A percentile compares a stretch with the other conserved stretches of the same genome.
phyloP scores from a whole-genome alignment of 1,140 invertebrate genomes.

The Bombus pascuorum region DNA sequence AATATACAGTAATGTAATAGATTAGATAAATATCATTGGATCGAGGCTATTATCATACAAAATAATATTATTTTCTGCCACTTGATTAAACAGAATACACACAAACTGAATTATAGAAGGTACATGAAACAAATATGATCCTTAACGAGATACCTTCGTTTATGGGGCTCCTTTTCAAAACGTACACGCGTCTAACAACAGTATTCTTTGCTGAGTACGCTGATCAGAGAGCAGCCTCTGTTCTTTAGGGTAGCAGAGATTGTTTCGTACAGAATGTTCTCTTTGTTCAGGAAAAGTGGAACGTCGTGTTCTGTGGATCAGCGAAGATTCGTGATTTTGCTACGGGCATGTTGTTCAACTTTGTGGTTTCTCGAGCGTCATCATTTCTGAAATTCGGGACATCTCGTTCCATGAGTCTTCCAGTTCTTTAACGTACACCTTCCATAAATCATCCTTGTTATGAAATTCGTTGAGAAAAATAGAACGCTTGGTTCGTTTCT shows the following conservation, averaged over 20 bases:
- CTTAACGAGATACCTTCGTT: background rate
- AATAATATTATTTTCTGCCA: too few species aligned
- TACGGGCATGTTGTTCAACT: background rate
- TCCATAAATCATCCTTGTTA: background rate
- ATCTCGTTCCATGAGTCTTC: background rate
- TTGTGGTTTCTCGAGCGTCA: background rate
- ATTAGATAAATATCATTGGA: too few species aligned
- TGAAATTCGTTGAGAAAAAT: background rate
- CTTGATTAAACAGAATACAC: background rate
- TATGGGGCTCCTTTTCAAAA: background rate
- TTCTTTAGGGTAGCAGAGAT: background rate
- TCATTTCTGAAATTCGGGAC: background rate
- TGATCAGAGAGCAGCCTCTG: background rate
- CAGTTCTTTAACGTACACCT: background rate
- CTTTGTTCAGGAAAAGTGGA: background rate
- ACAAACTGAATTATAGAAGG: background rate
- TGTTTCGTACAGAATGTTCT: background rate
- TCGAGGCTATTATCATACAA: too few species aligned
- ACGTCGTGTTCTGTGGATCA: background rate
- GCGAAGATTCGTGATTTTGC: background rate
- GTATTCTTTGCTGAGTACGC: background rate
- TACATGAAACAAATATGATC: background rate
- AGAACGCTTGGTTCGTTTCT: background rate
- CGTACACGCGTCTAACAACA: background rate
- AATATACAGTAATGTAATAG: too few species aligned